Evolutionary conservation across 1,140 invertebrate genomes (phyloP).

Genomic region (Bilobella aurantiaca): DNA sequence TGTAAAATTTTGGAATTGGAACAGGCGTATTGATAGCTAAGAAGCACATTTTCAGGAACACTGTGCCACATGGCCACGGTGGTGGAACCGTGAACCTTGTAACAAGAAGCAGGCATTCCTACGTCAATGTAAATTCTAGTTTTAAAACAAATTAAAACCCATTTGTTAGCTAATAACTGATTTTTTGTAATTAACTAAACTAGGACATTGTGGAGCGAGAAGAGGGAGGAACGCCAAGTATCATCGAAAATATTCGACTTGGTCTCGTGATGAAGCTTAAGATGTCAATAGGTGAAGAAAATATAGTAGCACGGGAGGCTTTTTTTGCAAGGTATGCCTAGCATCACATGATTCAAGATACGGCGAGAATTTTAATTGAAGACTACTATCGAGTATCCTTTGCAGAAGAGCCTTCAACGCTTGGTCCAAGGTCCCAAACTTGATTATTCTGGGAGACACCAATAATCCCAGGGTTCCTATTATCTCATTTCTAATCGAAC

Average conservation of each 20-base stretch:
- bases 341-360: no score
- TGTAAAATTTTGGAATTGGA: background rate
- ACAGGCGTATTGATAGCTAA: slow-evolving; percentile 54
- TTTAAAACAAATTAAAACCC: background rate
- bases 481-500: slow-evolving; percentile 74
- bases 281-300: slow-evolving; percentile 60
- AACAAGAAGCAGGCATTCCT: slow-evolving; percentile 44
- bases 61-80: slow-evolving; percentile 43
- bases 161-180: no score
- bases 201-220: slow-evolving; percentile 59
- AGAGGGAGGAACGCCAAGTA: slow-evolving; percentile 72
- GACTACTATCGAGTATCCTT: no score
- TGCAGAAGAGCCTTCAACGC: slow-evolving; percentile 17
- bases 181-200: slow-evolving; percentile 17
- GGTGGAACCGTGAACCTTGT: slow-evolving; percentile 55
- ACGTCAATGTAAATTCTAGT: slow-evolving; percentile 41
- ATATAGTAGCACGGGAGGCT: slow-evolving; percentile 62
- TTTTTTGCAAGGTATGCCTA: slow-evolving; percentile 35
- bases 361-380: no score
- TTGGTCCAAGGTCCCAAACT: slow-evolving; percentile 32
- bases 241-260: slow-evolving; percentile 70
- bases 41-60: slow-evolving; percentile 50
- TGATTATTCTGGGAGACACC: slow-evolving; percentile 65
- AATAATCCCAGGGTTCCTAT: slow-evolving; percentile 61
- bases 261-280: slow-evolving; percentile 79